Percentiles rank a stretch among this genome's conserved stretches.
These are phyloP conservation scores for Monarcha castaneiventris DNA, from an alignment of 2,113 vertebrate species.

Conservation along the genomic window DNA sequence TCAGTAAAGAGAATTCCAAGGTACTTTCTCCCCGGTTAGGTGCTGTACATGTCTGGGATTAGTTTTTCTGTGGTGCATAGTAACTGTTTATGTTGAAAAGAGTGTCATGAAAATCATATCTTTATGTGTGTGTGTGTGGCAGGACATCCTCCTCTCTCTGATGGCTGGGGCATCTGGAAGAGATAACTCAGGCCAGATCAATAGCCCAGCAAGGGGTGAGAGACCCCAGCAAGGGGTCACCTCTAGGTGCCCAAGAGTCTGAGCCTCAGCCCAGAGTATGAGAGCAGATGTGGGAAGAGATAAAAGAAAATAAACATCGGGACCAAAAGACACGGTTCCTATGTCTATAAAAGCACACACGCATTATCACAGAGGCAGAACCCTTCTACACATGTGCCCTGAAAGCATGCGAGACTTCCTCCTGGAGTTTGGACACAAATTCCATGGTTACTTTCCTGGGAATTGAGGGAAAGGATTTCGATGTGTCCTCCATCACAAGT, in stretches of 20 bases:
- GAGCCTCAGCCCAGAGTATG: not conserved
- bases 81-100: constrained; percentile 8
- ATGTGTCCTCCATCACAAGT: not conserved
- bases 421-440: not conserved
- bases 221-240: not conserved
- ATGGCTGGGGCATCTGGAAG: not conserved
- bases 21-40: not conserved
- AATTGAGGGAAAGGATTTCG: not conserved
- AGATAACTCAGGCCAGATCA: not conserved
- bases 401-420: not conserved
- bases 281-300: not conserved
- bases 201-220: not conserved
- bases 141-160: not conserved
- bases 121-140: not conserved
- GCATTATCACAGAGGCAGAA: not conserved
- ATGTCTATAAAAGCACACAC: not conserved
- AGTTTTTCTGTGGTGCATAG: not conserved
- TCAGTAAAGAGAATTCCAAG: not conserved
- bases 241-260: not conserved
- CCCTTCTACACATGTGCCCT: not conserved
- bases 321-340: not conserved
- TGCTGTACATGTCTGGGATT: not conserved
- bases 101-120: not conserved
- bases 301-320: not conserved
- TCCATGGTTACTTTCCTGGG: not conserved